Evolutionary conservation across 2,797 vertebrate species (phyloP), one percentile per base, ranked within the genome.

Genomic region (Enoplosus armatus): DNA sequence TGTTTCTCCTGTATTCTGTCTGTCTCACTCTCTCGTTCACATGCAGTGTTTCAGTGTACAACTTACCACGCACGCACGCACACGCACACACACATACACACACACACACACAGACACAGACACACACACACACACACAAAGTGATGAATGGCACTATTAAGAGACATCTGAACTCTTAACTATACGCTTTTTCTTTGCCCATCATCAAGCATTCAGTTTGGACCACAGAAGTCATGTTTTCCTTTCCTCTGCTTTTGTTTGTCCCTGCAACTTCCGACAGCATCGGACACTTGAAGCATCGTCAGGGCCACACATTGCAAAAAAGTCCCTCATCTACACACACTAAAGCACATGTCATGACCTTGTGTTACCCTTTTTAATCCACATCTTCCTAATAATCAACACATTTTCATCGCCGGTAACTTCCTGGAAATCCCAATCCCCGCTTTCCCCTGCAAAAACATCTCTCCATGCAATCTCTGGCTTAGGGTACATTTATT

Each of bases 341-440:
- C 47, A 24, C 53, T 24, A 39, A 66, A 67, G 14, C 20, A 74
- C 12, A 18, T 1, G 0, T 14, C 15, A 20, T 59, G 60, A 75
- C 70, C 70, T 82, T 71, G 7, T 24, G 29, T 73, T 60, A n/a
- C 14, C 6, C 27, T 59, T 16, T 69, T 72, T 64, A 74, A 78
- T 86, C 71, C 71, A 64, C 62, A 68, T 67, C 53, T 74, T 66
- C 33, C 63, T 5, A 6, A 62, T 77, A 54, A 85, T 74, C 65
- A 81, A 80, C 60, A 64, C 54, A 73, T 83, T 88, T 86, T 75
- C 50, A 84, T 85, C 60, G 75, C 63, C 67, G 43, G 20, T 20
- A 27, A 50, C 33, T 69, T 85, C 31, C 77, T 63, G 53, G 45
- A 80, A 85, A 79, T 41, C 45, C 50, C 51, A 72, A 65, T 39